Base-by-base conservation (phyloP, 2,797 vertebrate species). In the Gephyroberyx darwinii region DNA sequence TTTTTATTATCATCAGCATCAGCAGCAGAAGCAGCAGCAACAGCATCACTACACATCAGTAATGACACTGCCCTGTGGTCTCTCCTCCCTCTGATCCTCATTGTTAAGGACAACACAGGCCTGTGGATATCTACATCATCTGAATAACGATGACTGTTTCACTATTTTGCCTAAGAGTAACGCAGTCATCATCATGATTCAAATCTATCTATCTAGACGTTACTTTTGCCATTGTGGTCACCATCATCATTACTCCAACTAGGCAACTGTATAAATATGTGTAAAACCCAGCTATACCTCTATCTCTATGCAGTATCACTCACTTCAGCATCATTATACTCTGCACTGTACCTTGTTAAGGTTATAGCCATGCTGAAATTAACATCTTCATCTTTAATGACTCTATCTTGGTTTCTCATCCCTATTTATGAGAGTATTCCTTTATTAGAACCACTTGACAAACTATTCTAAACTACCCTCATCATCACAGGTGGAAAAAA, bases 331-430 rank as follows among this genome's bases (percentile, higher is more conserved):
- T 84, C 82, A 84, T 88, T 86, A 82, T 82, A 76, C 50, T 72
- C 68, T n/a, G 52, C 68, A 5, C 67, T 74, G 68, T 63, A 72
- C 74, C 75, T 77, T 78, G 69, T 69, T 82, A 77, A 85, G 79
- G 75, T 82, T 82, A 82, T 57, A 79, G 71, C 71, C 56, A 77
- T 67, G 62, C 74, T 55, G 65, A 74, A 86, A 87, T 84, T 73
- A 86, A 75, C 58, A 83, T 83, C 78, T 80, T 83, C 80, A 79
- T 86, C 86, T 84, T 84, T 85, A 86, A 90, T 84, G 83, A 77
- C 71, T 77, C 48, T 33, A 3, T 62, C 77, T 81, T 33, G 65
- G 22, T 64, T 67, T 14, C 67, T 82, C 71, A 78, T 74, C 39
- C 58, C 47, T 71, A 85, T 80, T 87, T 62, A 70, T 82, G 52